phyloP scores from a whole-genome alignment of 2,888 invertebrate species.

The Polia nebulosa region DNA sequence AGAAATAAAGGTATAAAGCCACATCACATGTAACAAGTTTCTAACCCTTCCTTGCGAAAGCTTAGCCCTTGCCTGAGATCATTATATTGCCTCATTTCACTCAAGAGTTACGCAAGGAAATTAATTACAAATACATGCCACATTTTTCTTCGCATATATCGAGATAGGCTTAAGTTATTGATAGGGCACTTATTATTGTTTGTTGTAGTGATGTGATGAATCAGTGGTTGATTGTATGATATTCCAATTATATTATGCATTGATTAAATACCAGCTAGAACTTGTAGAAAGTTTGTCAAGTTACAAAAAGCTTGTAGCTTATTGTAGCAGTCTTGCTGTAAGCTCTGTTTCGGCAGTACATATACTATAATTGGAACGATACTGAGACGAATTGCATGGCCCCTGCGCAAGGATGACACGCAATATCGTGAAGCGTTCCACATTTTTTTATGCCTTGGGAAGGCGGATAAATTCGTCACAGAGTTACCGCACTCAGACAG shows the following conservation, averaged over 20 bases:
- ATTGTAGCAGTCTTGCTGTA: slow-evolving; percentile 9
- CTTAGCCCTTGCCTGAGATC: slow-evolving; percentile 31
- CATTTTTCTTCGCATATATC: slow-evolving; percentile 26
- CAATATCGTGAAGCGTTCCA: too few relatives aligned
- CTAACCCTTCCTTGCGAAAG: slow-evolving; percentile 50
- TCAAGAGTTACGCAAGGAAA: slow-evolving; percentile 24
- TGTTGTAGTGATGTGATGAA: not conserved
- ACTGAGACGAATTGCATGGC: too few relatives aligned
- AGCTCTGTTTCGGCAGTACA: too few relatives aligned
- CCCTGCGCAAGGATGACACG: too few relatives aligned
- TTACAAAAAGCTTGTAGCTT: slow-evolving; percentile 22
- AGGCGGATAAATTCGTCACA: too few relatives aligned
- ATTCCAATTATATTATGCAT: not conserved
- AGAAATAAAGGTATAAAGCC: slow-evolving; percentile 21
- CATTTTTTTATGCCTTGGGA: too few relatives aligned
- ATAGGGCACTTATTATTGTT: slow-evolving; percentile 7
- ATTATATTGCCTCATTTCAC: slow-evolving; percentile 46
- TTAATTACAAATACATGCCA: slow-evolving; percentile 22
- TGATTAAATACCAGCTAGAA: not conserved
- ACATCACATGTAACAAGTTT: slow-evolving; percentile 13
- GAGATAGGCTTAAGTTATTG: slow-evolving; percentile 28
- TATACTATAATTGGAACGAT: too few relatives aligned
- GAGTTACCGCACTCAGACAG: too few relatives aligned
- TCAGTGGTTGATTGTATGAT: not conserved
- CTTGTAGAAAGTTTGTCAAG: not conserved